Conservation (phyloP, 2,888 invertebrate species). For the Notodonta dromedarius region DNA sequence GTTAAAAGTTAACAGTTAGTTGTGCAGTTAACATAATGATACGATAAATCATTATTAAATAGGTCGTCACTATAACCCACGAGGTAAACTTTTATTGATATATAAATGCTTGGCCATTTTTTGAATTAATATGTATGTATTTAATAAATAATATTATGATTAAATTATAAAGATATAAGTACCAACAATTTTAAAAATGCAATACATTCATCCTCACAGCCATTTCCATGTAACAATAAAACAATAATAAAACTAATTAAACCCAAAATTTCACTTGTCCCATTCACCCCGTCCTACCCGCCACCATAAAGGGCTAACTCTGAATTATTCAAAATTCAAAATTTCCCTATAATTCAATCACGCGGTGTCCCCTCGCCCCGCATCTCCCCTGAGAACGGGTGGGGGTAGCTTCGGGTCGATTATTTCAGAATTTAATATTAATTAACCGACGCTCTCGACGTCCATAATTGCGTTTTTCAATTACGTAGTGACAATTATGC, state of each 20-base stretch:
- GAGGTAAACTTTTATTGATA: too few species aligned
- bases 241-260: conserved; percentile 46
- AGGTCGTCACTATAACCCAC: conserved; percentile 20
- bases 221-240: neutral
- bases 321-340: conserved; percentile 83
- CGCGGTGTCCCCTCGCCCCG: conserved; percentile 46
- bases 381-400: conserved; percentile 61
- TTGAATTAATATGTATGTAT: too few species aligned
- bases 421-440: conserved; percentile 85
- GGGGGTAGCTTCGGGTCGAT: conserved; percentile 58
- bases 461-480: conserved; percentile 82
- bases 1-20: conserved; percentile 49
- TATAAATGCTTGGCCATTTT: too few species aligned
- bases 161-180: conserved; percentile 11
- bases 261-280: conserved; percentile 43
- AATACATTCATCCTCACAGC: neutral
- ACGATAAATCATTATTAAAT: conserved; percentile 40
- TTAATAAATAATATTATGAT: too few species aligned
- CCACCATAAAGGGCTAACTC: conserved; percentile 76
- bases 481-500: conserved; percentile 81
- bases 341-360: conserved; percentile 83
- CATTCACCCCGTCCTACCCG: conserved; percentile 33
- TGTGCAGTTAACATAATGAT: conserved; percentile 40
- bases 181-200: too few species aligned
- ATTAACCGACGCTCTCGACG: conserved; percentile 78